Evolutionary conservation across 2,888 invertebrate species (phyloP).

Genomic region (Melipona beecheii): DNA sequence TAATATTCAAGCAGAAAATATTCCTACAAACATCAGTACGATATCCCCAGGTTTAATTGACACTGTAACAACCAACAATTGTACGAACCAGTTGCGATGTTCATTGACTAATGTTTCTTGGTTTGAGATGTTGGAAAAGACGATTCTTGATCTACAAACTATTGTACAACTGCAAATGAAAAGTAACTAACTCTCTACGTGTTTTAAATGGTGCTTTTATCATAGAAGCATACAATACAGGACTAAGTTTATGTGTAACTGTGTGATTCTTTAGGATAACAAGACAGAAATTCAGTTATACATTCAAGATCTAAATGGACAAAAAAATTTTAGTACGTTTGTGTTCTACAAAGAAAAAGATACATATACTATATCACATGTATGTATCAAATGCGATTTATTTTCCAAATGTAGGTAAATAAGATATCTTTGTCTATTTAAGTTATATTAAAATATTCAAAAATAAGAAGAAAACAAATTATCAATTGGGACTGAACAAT

Average conservation of each 20-base stretch:
- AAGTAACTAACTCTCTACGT: conserved; percentile 69
- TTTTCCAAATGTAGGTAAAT: conserved; percentile 65
- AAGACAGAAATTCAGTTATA: conserved; percentile 56
- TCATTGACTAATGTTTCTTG: conserved; percentile 80
- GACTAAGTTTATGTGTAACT: conserved; percentile 60
- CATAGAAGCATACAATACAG: conserved; percentile 56
- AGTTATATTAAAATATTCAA: conserved; percentile 55
- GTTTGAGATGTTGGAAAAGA: conserved; percentile 83
- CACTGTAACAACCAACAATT: conserved; percentile 73
- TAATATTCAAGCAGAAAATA: conserved; percentile 59
- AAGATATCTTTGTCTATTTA: conserved; percentile 62
- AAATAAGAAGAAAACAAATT: conserved; percentile 25
- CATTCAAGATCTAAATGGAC: conserved; percentile 49
- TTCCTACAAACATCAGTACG: conserved; percentile 70
- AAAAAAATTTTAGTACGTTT: conserved; percentile 64
- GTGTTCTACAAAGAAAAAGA: conserved; percentile 58
- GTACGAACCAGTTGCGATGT: conserved; percentile 78
- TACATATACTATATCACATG: conserved; percentile 34
- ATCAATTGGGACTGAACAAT: conserved; percentile 50
- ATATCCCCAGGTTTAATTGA: conserved; percentile 71
- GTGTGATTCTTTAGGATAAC: conserved; percentile 59
- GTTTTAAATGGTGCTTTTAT: conserved; percentile 61
- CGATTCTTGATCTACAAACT: conserved; percentile 81
- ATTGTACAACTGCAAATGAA: conserved; percentile 82
- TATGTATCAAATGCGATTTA: conserved; percentile 66